Evolutionary conservation across 2,113 vertebrate genomes (phyloP).

Genomic region (Malurus alboscapulatus): DNA sequence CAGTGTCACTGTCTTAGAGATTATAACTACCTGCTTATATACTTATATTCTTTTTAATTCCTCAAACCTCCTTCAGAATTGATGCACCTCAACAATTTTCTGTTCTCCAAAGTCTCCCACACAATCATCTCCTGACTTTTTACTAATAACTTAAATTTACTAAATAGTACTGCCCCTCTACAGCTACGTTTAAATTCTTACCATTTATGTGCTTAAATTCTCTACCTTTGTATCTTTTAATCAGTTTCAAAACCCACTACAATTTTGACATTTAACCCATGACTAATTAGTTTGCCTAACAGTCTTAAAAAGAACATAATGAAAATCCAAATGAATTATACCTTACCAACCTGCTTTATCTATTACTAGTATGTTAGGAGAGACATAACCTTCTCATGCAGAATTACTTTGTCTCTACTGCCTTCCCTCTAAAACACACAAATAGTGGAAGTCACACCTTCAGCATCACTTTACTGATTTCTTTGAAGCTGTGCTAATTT

Average conservation of each 20-base stretch:
- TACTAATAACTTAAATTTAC: neutral
- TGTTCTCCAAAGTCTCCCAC: neutral
- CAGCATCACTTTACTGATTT: neutral
- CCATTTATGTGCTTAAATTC: neutral
- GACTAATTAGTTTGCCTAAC: neutral
- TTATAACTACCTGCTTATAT: neutral
- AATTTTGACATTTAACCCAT: neutral
- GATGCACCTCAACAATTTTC: neutral
- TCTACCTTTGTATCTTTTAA: neutral
- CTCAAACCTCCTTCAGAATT: neutral
- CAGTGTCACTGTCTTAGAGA: neutral
- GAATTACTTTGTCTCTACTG: neutral
- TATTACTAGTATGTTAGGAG: neutral
- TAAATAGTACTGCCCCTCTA: neutral
- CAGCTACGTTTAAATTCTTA: neutral
- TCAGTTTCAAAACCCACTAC: neutral
- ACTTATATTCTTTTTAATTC: neutral
- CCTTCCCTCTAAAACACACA: neutral
- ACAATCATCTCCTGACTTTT: neutral
- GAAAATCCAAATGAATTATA: neutral
- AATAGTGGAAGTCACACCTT: neutral
- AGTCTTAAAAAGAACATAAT: neutral
- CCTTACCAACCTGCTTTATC: neutral
- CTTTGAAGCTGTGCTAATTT: constrained; percentile 12
- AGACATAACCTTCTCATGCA: neutral